These are phyloP conservation scores for Ptilorrhoa leucosticta DNA, from an alignment of 2,113 vertebrate species.

Conservation along the genomic window DNA sequence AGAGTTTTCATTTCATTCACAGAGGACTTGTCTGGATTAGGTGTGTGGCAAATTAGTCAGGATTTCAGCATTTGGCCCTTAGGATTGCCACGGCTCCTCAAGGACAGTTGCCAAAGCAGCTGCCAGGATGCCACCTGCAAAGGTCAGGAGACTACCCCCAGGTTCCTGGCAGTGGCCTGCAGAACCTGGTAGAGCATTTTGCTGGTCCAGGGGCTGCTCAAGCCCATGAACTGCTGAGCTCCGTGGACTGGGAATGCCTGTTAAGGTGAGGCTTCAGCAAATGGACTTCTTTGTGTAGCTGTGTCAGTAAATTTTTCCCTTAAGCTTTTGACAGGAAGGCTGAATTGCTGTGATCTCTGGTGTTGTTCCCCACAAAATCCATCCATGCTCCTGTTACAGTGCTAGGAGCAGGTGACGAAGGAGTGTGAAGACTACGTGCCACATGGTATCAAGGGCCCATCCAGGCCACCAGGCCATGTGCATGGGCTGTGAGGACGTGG, in stretches of 20 bases:
- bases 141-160: background rate
- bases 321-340: conserved; percentile 16
- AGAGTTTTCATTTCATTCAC: background rate
- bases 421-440: background rate
- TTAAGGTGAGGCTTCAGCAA: conserved; percentile 49
- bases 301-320: background rate
- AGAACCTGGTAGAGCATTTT: conserved; percentile 28
- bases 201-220: conserved; percentile 34
- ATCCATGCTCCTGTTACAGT: background rate
- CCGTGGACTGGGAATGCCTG: conserved; percentile 2
- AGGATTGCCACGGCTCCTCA: background rate
- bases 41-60: background rate
- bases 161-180: background rate
- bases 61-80: background rate
- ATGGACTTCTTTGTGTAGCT: background rate
- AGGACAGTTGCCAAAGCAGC: background rate
- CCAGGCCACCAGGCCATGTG: background rate
- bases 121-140: background rate
- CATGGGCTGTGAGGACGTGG: fast-evolving
- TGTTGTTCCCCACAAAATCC: background rate
- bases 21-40: background rate
- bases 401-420: background rate
- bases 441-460: background rate
- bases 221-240: conserved; percentile 27
- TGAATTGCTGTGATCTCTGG: conserved; percentile 17